Evolutionary conservation across 2,797 vertebrate species (phyloP).

Genomic region (Coilia nasus): DNA sequence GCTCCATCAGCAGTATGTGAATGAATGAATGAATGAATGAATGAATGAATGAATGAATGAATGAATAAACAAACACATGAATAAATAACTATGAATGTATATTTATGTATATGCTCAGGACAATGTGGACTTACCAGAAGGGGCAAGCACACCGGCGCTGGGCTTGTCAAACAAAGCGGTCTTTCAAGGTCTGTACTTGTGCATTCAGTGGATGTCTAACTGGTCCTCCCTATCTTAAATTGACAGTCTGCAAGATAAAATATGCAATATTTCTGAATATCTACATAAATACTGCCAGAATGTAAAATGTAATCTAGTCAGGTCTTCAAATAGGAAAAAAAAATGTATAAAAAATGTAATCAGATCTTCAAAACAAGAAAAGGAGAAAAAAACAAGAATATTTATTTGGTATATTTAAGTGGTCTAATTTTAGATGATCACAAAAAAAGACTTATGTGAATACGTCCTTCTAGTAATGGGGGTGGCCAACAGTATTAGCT

Average conservation of each 20-base stretch:
- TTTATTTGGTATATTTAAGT: too few species aligned
- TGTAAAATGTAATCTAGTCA: too few species aligned
- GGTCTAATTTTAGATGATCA: too few species aligned
- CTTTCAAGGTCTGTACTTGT: slow-evolving; percentile 83
- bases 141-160: slow-evolving; percentile 93
- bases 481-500: too few species aligned
- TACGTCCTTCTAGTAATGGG: too few species aligned
- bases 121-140: slow-evolving; percentile 83
- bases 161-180: slow-evolving; percentile 98
- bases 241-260: background rate
- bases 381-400: too few species aligned
- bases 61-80: slow-evolving; percentile 29
- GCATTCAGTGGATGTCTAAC: background rate
- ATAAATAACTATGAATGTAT: too few species aligned
- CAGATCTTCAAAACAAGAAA: too few species aligned
- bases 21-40: background rate
- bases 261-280: background rate
- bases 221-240: background rate
- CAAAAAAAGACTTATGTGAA: too few species aligned
- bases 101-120: slow-evolving; percentile 66
- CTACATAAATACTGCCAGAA: background rate
- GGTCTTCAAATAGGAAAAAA: too few species aligned
- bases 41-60: background rate
- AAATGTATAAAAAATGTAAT: too few species aligned
- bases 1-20: background rate